These are phyloP conservation scores for Anadara kagoshimensis DNA, from an alignment of 1,140 invertebrate species.

Conservation along the genomic window DNA sequence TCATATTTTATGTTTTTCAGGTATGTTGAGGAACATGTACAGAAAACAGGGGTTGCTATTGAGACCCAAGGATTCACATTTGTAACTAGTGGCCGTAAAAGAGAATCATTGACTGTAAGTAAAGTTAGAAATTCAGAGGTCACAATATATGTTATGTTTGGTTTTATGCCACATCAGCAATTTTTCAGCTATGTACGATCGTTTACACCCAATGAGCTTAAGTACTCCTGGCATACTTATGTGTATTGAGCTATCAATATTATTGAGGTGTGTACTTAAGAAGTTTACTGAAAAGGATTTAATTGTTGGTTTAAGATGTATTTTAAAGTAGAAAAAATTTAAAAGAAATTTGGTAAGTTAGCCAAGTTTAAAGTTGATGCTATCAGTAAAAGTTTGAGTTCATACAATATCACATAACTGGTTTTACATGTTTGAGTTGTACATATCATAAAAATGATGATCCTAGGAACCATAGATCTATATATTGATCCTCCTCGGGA, in stretches of 20 bases:
- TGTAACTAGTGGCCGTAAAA: slow-evolving; percentile 78
- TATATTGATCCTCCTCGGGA: no score
- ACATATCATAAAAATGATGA: no score
- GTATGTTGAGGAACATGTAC: slow-evolving; percentile 80
- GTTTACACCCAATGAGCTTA: not conserved
- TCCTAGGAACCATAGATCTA: no score
- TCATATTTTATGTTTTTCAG: slow-evolving; percentile 66
- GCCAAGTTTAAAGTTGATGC: not conserved
- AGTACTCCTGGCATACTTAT: not conserved
- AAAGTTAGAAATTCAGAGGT: not conserved
- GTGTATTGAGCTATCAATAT: not conserved
- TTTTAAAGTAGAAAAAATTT: not conserved
- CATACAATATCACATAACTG: no score
- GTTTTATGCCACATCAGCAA: not conserved
- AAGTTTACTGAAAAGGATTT: not conserved
- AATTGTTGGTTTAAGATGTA: not conserved
- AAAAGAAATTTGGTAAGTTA: not conserved
- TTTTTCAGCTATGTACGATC: not conserved
- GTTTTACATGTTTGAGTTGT: no score
- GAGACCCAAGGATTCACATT: slow-evolving; percentile 80
- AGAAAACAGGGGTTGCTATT: slow-evolving; percentile 80
- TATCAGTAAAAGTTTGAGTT: no score
- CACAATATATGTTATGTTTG: not conserved
- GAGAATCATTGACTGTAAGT: slow-evolving; percentile 78
- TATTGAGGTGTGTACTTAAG: not conserved